These are phyloP conservation scores for Cichlasoma orientale DNA, from an alignment of 2,797 vertebrate species.

Conservation along the genomic window DNA sequence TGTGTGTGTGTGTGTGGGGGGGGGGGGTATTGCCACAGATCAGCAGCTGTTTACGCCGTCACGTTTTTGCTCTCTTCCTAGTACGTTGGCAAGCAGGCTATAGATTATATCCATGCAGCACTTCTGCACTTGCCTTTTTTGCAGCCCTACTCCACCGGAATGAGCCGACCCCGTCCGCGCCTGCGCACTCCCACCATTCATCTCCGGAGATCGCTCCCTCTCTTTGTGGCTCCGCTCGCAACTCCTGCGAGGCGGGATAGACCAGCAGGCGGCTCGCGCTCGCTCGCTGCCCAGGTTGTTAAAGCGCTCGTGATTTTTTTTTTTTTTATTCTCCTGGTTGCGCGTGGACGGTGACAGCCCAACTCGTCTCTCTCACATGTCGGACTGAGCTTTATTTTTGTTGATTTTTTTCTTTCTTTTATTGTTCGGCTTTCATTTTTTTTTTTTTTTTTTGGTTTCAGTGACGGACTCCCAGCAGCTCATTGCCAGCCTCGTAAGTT, in stretches of 20 bases:
- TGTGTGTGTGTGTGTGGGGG: not conserved
- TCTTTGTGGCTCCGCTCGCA: conserved; percentile 1
- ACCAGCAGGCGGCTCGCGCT: conserved; percentile 69
- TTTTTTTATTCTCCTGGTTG: conserved; percentile 10
- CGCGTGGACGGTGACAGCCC: conserved; percentile 44
- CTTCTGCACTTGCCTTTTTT: conserved; percentile 6
- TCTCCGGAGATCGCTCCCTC: conserved; percentile 33
- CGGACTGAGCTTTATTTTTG: conserved; percentile 12
- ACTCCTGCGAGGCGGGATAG: conserved; percentile 54
- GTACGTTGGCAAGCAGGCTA: not conserved
- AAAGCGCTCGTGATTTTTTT: conserved; percentile 33
- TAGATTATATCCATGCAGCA: not conserved
- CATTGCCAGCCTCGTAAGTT: conserved; percentile 50
- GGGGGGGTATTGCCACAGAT: not conserved
- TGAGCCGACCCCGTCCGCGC: conserved; percentile 61
- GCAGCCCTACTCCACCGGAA: conserved; percentile 51
- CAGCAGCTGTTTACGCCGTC: not conserved
- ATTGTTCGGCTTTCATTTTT: not conserved
- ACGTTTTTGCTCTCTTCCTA: not conserved
- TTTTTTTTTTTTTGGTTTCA: not conserved
- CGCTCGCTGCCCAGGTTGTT: conserved; percentile 50
- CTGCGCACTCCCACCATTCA: conserved; percentile 67
- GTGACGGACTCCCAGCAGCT: conserved; percentile 11
- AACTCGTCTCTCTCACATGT: not conserved
- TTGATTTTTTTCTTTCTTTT: conserved; percentile 27